Evolutionary conservation across 2,888 invertebrate genomes (phyloP), one percentile per base, ranked within the genome.

Genomic region (Troglohyphantes excavatus): DNA sequence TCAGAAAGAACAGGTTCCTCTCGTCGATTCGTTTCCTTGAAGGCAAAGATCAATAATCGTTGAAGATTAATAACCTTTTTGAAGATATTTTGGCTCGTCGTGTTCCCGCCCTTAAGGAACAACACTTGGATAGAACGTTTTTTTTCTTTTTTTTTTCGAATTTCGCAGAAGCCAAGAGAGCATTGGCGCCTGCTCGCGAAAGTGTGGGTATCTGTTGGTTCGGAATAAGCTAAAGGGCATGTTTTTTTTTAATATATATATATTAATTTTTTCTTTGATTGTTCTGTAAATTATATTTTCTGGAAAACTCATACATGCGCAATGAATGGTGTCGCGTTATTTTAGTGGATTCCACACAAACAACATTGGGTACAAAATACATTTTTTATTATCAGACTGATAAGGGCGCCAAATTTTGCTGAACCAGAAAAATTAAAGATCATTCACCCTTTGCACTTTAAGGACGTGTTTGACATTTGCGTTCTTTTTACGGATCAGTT

Each of bases 31-130:
- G 53, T 53, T 53, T 53, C 53, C 53, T 53, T 53, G 53, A 53
- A 53, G 53, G 1, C 53, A 53, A n/a, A 53, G 53, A 53, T 53
- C 53, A 53, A 53, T 53, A 53, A 53, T 53, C 53, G 53, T 53
- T 53, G 17, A 53, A 53, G 53, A 53, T 53, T 53, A 53, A 53
- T 53, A 53, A 53, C 53, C 53, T 53, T 53, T 53, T 53, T 53
- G 53, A 53, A 53, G 53, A 53, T 53, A 53, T 53, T 53, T 53
- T 53, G 6, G 53, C 53, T 17, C 33, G 5, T 3, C 33, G 33
- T 33, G 33, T 53, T 53, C 17, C 53, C 53, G 53, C 53, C 53
- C 53, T 53, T 53, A 2, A 53, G 53, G n/a, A 53, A 53, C 53
- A 53, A 53, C 53, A 1, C n/a, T 13, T 5, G n/a, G n/a, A 53